phyloP scores from a whole-genome alignment of 2,113 vertebrate genomes.

The Axis porcinus region DNA sequence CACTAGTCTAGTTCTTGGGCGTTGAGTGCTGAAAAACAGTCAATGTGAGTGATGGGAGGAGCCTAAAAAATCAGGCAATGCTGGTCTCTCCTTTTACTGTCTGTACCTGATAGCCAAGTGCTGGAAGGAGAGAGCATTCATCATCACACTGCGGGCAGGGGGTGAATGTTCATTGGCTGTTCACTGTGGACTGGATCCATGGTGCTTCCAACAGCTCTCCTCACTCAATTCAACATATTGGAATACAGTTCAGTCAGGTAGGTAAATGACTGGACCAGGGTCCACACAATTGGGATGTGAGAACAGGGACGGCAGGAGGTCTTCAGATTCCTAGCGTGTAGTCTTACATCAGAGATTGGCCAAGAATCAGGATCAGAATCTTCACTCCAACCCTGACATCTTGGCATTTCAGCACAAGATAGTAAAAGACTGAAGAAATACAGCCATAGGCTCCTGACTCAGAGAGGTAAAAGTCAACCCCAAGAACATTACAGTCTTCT shows the following conservation, averaged over 20 bases:
- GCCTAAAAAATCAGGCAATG: background rate
- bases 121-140: background rate
- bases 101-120: background rate
- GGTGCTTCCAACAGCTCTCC: background rate
- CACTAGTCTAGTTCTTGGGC: background rate
- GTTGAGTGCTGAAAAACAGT: background rate
- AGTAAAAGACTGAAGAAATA: background rate
- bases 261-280: background rate
- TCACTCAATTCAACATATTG: background rate
- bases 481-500: background rate
- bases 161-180: background rate
- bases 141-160: too few species aligned
- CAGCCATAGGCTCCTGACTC: background rate
- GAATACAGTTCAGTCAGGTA: background rate
- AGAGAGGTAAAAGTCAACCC: background rate
- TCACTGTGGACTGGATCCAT: background rate
- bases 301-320: background rate
- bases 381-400: too few species aligned
- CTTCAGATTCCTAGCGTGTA: background rate
- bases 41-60: background rate
- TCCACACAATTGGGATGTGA: background rate
- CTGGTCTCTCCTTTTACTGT: background rate
- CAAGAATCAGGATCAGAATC: background rate
- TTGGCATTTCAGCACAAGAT: background rate
- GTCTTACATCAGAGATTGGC: background rate